phyloP scores from a whole-genome alignment of 2,888 invertebrate species.

The Sphaerophoria rueppellii region DNA sequence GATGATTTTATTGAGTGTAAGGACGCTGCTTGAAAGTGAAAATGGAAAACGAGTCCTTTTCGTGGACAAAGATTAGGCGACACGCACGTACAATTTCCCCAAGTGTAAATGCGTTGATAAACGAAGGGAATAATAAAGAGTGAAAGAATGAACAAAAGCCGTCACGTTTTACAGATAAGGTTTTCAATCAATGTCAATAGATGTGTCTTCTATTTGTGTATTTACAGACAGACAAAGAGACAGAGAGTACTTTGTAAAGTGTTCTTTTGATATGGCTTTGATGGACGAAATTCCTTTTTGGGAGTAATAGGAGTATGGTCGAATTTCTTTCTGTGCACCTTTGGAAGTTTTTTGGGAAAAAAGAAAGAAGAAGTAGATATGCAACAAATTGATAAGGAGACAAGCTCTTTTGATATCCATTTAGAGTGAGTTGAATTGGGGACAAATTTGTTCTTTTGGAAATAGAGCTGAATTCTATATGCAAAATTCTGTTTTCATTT shows the following conservation, averaged over 20 bases:
- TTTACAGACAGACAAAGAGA: not conserved
- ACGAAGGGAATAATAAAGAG: conserved; percentile 23
- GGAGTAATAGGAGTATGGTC: too few species aligned
- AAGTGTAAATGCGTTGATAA: conserved; percentile 29
- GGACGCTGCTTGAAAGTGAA: conserved; percentile 4
- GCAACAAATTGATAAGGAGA: too few species aligned
- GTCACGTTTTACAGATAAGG: conserved; percentile 55
- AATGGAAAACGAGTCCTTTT: conserved; percentile 25
- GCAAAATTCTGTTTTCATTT: too few species aligned
- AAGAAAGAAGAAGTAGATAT: too few species aligned
- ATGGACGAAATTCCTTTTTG: too few species aligned
- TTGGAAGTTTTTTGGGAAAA: too few species aligned
- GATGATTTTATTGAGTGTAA: conserved; percentile 60
- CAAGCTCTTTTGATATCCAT: too few species aligned
- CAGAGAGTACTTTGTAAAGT: not conserved
- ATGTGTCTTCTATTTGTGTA: not conserved
- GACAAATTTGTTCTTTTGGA: too few species aligned
- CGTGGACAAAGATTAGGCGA: conserved; percentile 9
- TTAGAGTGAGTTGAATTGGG: too few species aligned
- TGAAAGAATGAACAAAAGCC: conserved; percentile 29
- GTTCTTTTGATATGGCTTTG: too few species aligned
- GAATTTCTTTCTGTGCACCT: too few species aligned
- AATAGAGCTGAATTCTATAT: too few species aligned
- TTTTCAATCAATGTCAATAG: conserved; percentile 62
- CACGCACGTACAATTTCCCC: conserved; percentile 33